These are phyloP conservation scores for Monochamus saltuarius DNA, from an alignment of 1,140 invertebrate genomes.

Conservation along the genomic window DNA sequence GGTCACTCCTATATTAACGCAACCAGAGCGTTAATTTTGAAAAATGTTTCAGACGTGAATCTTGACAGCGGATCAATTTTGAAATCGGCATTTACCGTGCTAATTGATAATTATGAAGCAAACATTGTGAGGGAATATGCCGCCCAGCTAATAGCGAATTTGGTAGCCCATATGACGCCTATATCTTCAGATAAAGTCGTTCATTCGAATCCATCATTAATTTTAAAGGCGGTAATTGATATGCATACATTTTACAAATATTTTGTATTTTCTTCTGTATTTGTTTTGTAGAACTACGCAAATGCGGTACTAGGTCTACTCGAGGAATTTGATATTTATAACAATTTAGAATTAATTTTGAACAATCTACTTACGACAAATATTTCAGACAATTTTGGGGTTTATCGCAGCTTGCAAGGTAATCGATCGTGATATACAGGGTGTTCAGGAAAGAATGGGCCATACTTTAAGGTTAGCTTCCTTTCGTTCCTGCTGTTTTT, in stretches of 20 bases:
- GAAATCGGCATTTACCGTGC: slow-evolving; percentile 39
- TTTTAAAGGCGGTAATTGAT: slow-evolving; percentile 10
- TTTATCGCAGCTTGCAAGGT: no score
- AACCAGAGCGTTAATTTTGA: no score
- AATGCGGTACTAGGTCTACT: slow-evolving; percentile 14
- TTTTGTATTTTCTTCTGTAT: not conserved
- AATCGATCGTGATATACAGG: no score
- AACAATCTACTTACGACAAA: slow-evolving; percentile 24
- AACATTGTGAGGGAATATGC: slow-evolving; percentile 52
- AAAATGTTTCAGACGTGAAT: slow-evolving; percentile 34
- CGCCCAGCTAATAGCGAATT: slow-evolving; percentile 49
- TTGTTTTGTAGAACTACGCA: slow-evolving; percentile 20
- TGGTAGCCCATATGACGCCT: slow-evolving; percentile 25
- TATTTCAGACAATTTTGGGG: slow-evolving; percentile 1
- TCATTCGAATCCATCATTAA: not conserved
- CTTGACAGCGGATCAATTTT: slow-evolving; percentile 34
- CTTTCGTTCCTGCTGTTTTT: no score
- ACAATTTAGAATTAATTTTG: slow-evolving; percentile 21
- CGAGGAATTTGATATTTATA: slow-evolving; percentile 28
- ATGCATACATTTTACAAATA: no score
- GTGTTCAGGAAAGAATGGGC: no score
- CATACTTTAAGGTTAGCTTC: no score
- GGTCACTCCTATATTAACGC: not conserved
- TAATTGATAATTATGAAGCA: slow-evolving; percentile 51
- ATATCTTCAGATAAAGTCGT: not conserved